Evolutionary conservation across 2,888 invertebrate species (phyloP).

Genomic region (Hydrotaea diabolus): DNA sequence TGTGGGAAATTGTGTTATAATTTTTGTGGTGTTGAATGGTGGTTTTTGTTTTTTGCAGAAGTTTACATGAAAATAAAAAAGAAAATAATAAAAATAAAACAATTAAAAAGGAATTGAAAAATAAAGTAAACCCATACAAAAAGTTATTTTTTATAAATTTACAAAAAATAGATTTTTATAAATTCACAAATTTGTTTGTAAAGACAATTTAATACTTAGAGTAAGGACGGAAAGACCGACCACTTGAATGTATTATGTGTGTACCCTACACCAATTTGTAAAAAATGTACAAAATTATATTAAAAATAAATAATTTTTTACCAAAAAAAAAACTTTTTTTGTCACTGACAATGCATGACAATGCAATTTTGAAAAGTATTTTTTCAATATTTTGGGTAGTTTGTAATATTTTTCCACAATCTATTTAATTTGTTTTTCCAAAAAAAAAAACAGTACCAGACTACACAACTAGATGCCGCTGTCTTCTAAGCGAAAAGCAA

Average conservation of each 20-base stretch:
- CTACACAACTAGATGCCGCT: no score
- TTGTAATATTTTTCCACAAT: no score
- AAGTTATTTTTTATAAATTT: background rate
- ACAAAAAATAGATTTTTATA: background rate
- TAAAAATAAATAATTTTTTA: no score
- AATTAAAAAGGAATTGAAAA: background rate
- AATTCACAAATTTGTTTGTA: background rate
- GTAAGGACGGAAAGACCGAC: background rate
- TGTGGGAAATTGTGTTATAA: slow-evolving; percentile 38
- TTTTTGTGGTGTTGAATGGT: slow-evolving; percentile 25
- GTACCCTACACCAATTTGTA: slow-evolving; percentile 12
- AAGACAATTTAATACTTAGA: background rate
- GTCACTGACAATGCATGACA: no score
- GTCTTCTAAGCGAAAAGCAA: no score
- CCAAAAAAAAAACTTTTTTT: no score
- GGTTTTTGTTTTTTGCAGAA: slow-evolving; percentile 66
- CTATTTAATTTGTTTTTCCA: no score
- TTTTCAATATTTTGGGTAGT: no score
- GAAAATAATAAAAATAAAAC: slow-evolving; percentile 20
- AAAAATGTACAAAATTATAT: no score
- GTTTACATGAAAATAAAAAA: slow-evolving; percentile 69
- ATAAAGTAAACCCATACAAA: background rate
- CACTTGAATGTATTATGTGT: background rate
- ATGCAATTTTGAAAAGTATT: no score
- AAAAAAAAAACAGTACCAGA: no score